Conservation (phyloP, 1,140 invertebrate genomes). For the Telenomus remus region DNA sequence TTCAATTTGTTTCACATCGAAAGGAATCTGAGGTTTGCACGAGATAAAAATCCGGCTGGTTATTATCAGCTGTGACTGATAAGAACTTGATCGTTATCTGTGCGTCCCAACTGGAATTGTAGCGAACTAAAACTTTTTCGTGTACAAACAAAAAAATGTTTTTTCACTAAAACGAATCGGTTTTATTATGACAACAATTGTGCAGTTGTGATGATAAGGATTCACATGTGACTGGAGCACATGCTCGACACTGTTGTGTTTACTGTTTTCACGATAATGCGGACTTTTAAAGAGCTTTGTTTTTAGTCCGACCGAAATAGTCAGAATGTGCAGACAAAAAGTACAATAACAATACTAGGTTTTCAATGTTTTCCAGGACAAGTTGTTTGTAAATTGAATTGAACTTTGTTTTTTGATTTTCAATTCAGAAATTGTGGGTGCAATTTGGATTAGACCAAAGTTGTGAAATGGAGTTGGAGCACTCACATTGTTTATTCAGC, state of each 20-base stretch:
- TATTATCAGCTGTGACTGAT: conserved; percentile 28
- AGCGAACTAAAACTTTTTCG: conserved; percentile 26
- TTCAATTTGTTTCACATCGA: too few relatives aligned
- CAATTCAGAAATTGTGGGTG: background rate
- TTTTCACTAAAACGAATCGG: conserved; percentile 4
- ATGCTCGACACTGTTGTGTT: conserved; percentile 17
- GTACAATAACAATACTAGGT: too few relatives aligned
- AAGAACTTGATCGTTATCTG: conserved; percentile 24
- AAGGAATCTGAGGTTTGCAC: background rate
- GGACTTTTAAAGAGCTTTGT: conserved; percentile 9
- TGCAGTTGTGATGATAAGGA: conserved; percentile 20
- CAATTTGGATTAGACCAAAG: too few relatives aligned
- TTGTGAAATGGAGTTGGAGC: background rate
- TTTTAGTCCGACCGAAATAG: background rate
- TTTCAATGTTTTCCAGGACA: too few relatives aligned
- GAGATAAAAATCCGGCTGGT: background rate
- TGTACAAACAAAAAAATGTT: conserved; percentile 33
- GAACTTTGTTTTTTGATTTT: background rate
- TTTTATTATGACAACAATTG: conserved; percentile 23
- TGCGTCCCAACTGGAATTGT: background rate
- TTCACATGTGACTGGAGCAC: conserved; percentile 3
- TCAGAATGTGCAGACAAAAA: background rate
- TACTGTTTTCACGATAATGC: conserved; percentile 16
- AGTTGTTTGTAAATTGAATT: too few relatives aligned
- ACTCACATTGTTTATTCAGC: conserved; percentile 85